These are phyloP conservation scores for Gallinago jamesoni DNA, from an alignment of 2,113 vertebrate species.

Conservation along the genomic window DNA sequence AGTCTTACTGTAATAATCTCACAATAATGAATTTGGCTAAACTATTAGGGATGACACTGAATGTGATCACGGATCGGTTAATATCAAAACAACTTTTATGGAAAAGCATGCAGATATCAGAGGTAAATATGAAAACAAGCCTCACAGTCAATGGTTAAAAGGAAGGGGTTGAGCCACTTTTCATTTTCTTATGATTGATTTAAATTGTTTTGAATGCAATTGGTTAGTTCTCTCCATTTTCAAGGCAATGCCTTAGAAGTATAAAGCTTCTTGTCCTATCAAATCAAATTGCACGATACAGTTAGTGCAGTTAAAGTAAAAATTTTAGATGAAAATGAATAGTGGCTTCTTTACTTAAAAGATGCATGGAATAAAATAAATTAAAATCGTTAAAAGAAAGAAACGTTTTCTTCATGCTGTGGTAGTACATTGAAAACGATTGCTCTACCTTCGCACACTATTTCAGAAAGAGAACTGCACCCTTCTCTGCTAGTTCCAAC, in stretches of 20 bases:
- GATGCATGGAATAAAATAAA: background rate
- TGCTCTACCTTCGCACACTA: conserved; percentile 79
- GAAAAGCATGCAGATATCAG: conserved; percentile 65
- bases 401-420: conserved; percentile 61
- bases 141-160: background rate
- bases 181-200: conserved; percentile 45
- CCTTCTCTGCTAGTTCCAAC: conserved; percentile 79
- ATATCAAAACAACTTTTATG: background rate
- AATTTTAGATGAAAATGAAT: conserved; percentile 57
- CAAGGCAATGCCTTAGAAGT: background rate
- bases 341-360: conserved; percentile 59
- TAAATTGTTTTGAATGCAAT: background rate
- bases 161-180: conserved; percentile 68
- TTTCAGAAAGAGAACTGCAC: conserved; percentile 75
- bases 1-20: background rate
- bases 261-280: fast-evolving
- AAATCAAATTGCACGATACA: fast-evolving
- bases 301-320: background rate
- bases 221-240: background rate
- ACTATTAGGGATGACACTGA: background rate
- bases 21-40: background rate
- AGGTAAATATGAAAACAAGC: background rate
- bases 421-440: conserved; percentile 44
- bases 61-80: background rate
- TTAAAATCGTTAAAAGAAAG: background rate